Evolutionary conservation across 2,888 invertebrate species (phyloP).

Genomic region (Oasisia sp.): DNA sequence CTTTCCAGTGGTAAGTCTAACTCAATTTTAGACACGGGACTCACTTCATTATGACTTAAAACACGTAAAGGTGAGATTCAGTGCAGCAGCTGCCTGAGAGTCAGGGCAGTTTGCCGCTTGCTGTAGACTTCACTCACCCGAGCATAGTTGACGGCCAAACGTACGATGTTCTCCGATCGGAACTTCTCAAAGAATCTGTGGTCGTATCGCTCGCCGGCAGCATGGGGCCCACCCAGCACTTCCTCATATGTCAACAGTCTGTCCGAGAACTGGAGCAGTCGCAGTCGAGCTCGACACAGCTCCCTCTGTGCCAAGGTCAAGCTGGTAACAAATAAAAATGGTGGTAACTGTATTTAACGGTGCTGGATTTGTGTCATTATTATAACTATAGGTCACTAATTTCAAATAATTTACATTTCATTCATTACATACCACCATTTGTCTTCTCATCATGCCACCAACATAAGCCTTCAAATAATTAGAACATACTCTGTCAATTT

Average conservation of each 20-base stretch:
- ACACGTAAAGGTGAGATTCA: no score
- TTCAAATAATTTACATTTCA: no score
- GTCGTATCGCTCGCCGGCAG: constrained; percentile 73
- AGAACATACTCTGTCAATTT: no score
- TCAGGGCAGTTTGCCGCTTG: background rate
- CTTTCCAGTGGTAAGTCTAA: no score
- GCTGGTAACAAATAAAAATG: constrained; percentile 45
- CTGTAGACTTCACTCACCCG: constrained; percentile 68
- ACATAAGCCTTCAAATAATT: no score
- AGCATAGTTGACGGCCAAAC: constrained; percentile 77
- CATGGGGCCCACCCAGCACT: constrained; percentile 70
- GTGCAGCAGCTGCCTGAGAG: background rate
- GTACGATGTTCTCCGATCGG: constrained; percentile 73
- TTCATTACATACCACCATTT: no score
- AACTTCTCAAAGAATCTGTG: constrained; percentile 77
- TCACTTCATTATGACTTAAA: no score
- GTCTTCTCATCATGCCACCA: no score
- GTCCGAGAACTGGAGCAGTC: constrained; percentile 77
- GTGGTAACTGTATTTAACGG: background rate
- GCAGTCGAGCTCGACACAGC: constrained; percentile 74
- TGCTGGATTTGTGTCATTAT: background rate
- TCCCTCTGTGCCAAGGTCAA: constrained; percentile 76
- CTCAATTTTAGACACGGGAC: no score
- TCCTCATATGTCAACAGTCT: constrained; percentile 76
- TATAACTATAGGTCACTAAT: no score